Conservation (phyloP, 37 sponge, comb jelly and placozoan species). For the Bolinopsis microptera region DNA sequence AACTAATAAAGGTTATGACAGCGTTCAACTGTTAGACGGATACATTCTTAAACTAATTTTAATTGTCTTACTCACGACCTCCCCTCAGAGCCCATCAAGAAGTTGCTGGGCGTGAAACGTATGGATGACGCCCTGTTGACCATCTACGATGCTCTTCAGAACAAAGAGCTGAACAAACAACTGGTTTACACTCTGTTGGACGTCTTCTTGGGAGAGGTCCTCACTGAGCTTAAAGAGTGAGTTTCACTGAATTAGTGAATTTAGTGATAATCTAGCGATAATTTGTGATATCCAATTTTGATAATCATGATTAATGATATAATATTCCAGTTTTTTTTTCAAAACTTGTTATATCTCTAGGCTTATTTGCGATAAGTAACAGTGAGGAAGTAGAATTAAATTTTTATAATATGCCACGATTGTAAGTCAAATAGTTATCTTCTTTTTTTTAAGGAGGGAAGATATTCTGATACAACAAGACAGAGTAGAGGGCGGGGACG, state of each 20-base stretch:
- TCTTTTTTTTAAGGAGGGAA: background rate
- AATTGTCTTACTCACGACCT: too few species aligned
- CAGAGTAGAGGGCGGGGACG: background rate
- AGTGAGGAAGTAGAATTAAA: too few species aligned
- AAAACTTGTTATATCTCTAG: too few species aligned
- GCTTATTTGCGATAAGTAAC: too few species aligned
- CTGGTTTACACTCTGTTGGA: constrained; percentile 46
- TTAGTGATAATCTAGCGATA: background rate
- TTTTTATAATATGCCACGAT: too few species aligned
- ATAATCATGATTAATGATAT: background rate
- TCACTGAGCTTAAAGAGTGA: constrained; percentile 23
- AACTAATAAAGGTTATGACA: too few species aligned
- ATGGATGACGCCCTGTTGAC: constrained; percentile 10
- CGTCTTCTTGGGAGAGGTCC: constrained; percentile 41
- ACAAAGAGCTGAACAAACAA: constrained; percentile 4
- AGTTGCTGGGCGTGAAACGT: background rate
- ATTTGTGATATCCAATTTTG: too few species aligned
- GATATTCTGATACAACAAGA: constrained; percentile 15
- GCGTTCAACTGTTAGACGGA: too few species aligned
- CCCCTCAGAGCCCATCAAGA: constrained; percentile 10
- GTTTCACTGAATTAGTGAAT: background rate
- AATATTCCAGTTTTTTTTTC: too few species aligned
- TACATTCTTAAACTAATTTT: too few species aligned
- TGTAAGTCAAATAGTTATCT: too few species aligned
- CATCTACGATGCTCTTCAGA: constrained; percentile 15